Evolutionary conservation across 1,140 invertebrate species (phyloP).

Genomic region (Globodera ellingtonae): DNA sequence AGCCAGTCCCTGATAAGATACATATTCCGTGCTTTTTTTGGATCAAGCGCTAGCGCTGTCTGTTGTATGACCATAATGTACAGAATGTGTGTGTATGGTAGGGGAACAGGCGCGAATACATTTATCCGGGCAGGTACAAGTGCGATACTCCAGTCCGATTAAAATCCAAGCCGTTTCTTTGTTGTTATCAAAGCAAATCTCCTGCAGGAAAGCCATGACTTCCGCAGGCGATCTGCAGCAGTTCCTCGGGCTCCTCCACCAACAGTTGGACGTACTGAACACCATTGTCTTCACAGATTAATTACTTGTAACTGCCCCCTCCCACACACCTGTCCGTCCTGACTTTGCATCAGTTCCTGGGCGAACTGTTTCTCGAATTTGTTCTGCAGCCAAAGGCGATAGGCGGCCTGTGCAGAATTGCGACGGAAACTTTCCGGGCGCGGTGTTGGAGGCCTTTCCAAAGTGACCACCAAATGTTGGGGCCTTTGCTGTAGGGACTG

Average conservation of each 20-base stretch:
- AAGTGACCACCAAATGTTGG: slow-evolving; percentile 15
- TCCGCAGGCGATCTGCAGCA: not conserved
- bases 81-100: too few relatives aligned
- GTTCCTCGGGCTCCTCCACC: slow-evolving; percentile 24
- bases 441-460: slow-evolving; percentile 36
- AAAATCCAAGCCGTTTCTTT: too few relatives aligned
- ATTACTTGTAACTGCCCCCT: not conserved
- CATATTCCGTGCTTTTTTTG: too few relatives aligned
- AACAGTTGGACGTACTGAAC: slow-evolving; percentile 27
- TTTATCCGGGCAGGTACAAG: too few relatives aligned
- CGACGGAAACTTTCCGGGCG: slow-evolving; percentile 40
- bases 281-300: not conserved
- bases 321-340: slow-evolving; percentile 20
- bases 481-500: not conserved
- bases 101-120: too few relatives aligned
- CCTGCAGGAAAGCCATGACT: not conserved
- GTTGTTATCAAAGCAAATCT: not conserved
- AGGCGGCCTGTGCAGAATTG: slow-evolving; percentile 37
- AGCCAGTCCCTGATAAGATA: too few relatives aligned
- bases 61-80: too few relatives aligned
- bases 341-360: slow-evolving; percentile 18
- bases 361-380: slow-evolving; percentile 40
- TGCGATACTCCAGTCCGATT: too few relatives aligned
- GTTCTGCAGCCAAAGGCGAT: slow-evolving; percentile 34
- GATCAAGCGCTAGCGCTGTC: too few relatives aligned